Conservation (phyloP, 2,113 vertebrate species). For the Leucoraja erinaceus region DNA sequence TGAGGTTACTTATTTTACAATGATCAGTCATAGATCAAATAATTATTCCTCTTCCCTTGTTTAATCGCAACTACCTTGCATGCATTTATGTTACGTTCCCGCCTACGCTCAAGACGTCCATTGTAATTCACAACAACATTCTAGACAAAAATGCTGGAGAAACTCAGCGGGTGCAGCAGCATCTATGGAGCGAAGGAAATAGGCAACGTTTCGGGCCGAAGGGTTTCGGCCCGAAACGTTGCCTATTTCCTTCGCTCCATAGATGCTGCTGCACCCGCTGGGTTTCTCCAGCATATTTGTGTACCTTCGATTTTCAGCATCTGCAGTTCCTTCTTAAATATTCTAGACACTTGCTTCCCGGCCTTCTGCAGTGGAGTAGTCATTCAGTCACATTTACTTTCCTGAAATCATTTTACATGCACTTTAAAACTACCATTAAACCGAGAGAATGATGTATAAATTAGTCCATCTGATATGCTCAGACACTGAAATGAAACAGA, state of each 20-base stretch:
- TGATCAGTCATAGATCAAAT: background rate
- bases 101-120: constrained; percentile 8
- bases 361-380: background rate
- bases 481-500: background rate
- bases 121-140: background rate
- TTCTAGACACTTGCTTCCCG: background rate
- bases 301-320: too few relatives aligned
- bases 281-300: too few relatives aligned
- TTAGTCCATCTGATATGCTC: background rate
- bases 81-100: constrained; percentile 15
- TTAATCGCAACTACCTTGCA: constrained; percentile 1
- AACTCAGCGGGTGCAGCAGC: too few relatives aligned
- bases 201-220: too few relatives aligned
- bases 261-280: too few relatives aligned
- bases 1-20: background rate
- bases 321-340: too few relatives aligned
- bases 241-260: too few relatives aligned
- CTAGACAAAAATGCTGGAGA: too few relatives aligned
- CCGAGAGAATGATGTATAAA: background rate
- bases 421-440: background rate
- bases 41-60: background rate
- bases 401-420: background rate
- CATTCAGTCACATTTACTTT: background rate
- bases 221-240: too few relatives aligned
- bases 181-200: too few relatives aligned